phyloP scores from a whole-genome alignment of 2,797 vertebrate genomes.

The Rhinella marina region DNA sequence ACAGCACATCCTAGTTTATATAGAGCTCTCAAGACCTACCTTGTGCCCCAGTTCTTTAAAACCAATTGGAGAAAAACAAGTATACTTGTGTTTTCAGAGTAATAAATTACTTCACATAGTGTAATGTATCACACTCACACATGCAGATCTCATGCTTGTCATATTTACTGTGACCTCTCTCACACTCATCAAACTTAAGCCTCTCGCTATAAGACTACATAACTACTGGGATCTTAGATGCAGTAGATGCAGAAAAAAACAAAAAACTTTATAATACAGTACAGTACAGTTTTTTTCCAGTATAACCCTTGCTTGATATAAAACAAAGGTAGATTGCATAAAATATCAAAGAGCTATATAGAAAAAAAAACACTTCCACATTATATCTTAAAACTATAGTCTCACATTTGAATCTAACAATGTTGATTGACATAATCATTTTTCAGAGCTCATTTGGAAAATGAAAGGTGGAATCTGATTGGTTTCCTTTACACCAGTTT shows the following conservation, averaged over 20 bases:
- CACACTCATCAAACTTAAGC: constrained; percentile 27
- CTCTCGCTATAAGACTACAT: constrained; percentile 4
- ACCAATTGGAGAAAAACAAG: not conserved
- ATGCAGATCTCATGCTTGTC: constrained; percentile 12
- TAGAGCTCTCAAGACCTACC: not conserved
- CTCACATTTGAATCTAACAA: no score
- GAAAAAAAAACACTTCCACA: not conserved
- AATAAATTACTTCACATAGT: not conserved
- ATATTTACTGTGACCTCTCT: constrained; percentile 25
- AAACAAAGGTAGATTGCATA: not conserved
- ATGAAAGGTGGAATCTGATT: no score
- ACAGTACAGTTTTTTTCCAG: no score
- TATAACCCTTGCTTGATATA: not conserved
- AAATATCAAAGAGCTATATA: not conserved
- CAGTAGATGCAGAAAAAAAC: not conserved
- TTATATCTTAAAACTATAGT: not conserved
- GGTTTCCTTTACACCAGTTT: no score
- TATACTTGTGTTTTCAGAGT: not conserved
- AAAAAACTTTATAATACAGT: no score
- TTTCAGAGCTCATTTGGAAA: no score
- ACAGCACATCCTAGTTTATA: not conserved
- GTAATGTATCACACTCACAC: constrained; percentile 3
- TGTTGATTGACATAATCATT: no score
- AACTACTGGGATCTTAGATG: not conserved
- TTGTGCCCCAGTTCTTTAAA: not conserved